phyloP scores from a whole-genome alignment of 2,113 vertebrate genomes.

The Martes martes region DNA sequence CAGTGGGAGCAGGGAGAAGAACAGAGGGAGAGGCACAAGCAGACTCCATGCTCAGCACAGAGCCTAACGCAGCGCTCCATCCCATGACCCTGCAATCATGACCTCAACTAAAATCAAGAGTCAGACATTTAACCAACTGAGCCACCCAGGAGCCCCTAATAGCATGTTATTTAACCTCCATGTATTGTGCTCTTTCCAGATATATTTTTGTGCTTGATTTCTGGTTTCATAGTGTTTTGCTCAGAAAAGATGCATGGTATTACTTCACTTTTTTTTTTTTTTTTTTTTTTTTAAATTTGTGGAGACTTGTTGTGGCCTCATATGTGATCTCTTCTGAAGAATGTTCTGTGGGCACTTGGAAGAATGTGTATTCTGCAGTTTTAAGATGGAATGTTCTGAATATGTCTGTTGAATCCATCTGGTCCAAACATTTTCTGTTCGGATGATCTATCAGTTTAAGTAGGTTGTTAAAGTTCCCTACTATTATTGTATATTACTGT shows the following conservation, averaged over 20 bases:
- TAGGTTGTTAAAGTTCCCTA: neutral
- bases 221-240: neutral
- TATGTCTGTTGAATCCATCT: neutral
- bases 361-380: neutral
- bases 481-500: neutral
- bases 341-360: neutral
- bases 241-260: neutral
- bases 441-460: neutral
- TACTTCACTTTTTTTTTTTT: neutral
- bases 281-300: neutral
- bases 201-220: neutral
- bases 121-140: neutral
- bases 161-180: neutral
- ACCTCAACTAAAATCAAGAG: neutral
- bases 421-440: neutral
- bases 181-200: neutral
- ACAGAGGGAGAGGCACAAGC: neutral
- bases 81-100: neutral
- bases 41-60: neutral
- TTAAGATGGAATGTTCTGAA: neutral
- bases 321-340: neutral
- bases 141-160: neutral
- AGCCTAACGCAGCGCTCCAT: neutral
- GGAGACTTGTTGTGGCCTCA: neutral
- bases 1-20: neutral